phyloP scores from a whole-genome alignment of 2,113 vertebrate species.

The Nothobranchius kuhntae region DNA sequence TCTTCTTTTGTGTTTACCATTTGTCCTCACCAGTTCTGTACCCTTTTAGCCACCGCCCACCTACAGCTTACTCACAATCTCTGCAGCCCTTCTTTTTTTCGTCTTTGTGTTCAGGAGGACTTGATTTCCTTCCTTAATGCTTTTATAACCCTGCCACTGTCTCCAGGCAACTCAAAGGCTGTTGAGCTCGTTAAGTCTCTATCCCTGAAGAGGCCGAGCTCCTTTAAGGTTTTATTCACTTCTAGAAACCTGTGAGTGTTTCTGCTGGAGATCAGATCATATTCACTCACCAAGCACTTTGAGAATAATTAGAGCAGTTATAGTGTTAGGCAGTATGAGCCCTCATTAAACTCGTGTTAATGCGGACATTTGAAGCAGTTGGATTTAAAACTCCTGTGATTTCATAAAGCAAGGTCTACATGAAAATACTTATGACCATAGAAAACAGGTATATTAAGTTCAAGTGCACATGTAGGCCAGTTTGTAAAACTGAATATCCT shows the following conservation, averaged over 20 bases:
- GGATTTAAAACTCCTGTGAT: constrained; percentile 35
- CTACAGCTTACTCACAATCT: constrained; percentile 58
- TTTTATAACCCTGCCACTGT: constrained; percentile 68
- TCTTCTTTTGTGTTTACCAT: constrained; percentile 31
- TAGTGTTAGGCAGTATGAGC: constrained; percentile 43
- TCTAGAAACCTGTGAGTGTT: constrained; percentile 45
- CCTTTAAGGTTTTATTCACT: constrained; percentile 64
- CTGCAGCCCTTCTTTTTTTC: constrained; percentile 36
- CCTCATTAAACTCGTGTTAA: constrained; percentile 62
- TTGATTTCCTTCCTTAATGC: constrained; percentile 71
- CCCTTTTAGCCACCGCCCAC: constrained; percentile 44
- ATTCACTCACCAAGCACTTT: constrained; percentile 48
- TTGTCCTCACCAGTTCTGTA: constrained; percentile 44
- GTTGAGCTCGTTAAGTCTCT: constrained; percentile 72
- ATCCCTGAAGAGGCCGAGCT: constrained; percentile 63
- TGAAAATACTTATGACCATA: background rate
- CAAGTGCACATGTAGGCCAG: too few relatives aligned
- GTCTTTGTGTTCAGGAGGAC: constrained; percentile 39
- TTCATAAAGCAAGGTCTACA: constrained; percentile 13
- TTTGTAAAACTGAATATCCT: too few relatives aligned
- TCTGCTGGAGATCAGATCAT: constrained; percentile 61
- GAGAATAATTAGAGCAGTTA: constrained; percentile 64
- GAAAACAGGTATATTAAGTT: background rate
- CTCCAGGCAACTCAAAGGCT: constrained; percentile 77
- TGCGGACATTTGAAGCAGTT: constrained; percentile 48